Conservation (phyloP, 2,888 invertebrate genomes). For the Nasonia oneida region DNA sequence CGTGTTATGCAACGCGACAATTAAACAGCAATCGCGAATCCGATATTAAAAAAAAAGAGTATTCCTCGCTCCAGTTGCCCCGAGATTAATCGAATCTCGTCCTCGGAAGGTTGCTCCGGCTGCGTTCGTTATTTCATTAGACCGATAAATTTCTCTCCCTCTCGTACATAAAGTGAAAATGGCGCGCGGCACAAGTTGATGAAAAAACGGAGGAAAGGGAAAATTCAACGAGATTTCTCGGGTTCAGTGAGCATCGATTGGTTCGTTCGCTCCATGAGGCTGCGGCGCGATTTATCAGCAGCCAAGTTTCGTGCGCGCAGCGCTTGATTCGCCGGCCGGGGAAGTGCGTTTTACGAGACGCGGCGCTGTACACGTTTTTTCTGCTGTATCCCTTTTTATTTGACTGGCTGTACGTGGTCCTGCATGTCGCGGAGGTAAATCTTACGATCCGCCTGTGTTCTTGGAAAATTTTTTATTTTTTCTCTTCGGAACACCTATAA, state of each 20-base stretch:
- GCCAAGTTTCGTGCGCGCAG: too few relatives aligned
- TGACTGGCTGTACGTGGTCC: neutral
- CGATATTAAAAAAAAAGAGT: neutral
- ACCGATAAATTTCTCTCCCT: slow-evolving; percentile 19
- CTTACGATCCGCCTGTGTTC: neutral
- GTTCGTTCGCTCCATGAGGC: neutral
- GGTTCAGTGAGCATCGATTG: slow-evolving; percentile 25
- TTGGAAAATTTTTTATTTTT: neutral
- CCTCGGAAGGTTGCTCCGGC: neutral
- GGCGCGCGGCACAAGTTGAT: neutral
- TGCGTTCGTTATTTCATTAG: slow-evolving; percentile 35
- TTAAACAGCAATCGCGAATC: neutral
- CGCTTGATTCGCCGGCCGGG: neutral
- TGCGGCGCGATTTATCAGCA: neutral
- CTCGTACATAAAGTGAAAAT: slow-evolving; percentile 24
- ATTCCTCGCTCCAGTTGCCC: slow-evolving; percentile 5
- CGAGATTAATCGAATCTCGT: slow-evolving; percentile 8
- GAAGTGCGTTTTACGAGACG: slow-evolving; percentile 29
- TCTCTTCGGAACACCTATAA: neutral
- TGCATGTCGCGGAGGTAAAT: neutral
- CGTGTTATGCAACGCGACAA: neutral
- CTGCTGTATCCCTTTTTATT: neutral
- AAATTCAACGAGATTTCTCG: slow-evolving; percentile 14
- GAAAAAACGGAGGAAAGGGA: neutral
- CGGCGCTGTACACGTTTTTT: neutral